Percentiles rank a stretch among this genome's conserved stretches.
Evolutionary conservation across 2,888 invertebrate genomes (phyloP).

Genomic region (Melieria crassipennis): DNA sequence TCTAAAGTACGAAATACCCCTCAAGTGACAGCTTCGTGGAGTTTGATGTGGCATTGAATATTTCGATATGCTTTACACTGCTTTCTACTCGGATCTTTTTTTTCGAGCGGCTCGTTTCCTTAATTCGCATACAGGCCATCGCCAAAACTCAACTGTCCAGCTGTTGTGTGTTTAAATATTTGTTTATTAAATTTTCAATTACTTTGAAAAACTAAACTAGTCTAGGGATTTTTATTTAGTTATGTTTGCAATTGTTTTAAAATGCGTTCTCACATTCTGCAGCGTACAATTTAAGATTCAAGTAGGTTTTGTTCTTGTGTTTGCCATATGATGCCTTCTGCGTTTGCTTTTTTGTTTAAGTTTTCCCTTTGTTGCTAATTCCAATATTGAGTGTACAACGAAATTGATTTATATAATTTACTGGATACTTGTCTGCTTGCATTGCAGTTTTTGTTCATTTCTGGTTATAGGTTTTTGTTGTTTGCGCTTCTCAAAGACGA

Average conservation of each 20-base stretch:
- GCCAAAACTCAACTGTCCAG: too few relatives aligned
- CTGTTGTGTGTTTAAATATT: conserved; percentile 12
- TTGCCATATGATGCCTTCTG: conserved; percentile 6
- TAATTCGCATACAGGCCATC: too few relatives aligned
- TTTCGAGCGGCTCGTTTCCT: too few relatives aligned
- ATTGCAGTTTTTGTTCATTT: conserved; percentile 13
- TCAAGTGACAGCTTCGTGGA: too few relatives aligned
- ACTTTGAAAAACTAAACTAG: conserved; percentile 34
- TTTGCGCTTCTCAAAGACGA: not conserved
- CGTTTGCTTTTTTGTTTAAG: not conserved
- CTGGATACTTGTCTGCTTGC: conserved; percentile 6
- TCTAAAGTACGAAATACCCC: too few relatives aligned
- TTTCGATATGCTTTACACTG: too few relatives aligned
- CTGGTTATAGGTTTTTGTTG: conserved; percentile 9
- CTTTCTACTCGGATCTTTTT: too few relatives aligned
- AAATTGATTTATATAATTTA: conserved; percentile 5
- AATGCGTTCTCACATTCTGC: conserved; percentile 13
- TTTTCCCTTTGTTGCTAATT: conserved; percentile 7
- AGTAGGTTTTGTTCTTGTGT: not conserved
- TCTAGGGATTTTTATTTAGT: conserved; percentile 22
- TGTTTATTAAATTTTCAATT: conserved; percentile 27
- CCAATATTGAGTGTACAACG: conserved; percentile 22
- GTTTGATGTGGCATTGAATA: too few relatives aligned
- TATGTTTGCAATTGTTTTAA: conserved; percentile 21
- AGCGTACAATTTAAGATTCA: conserved; percentile 15